Evolutionary conservation across 2,797 vertebrate species (phyloP), one percentile per base, ranked within the genome.

Genomic region (Sebastiscus tertius): DNA sequence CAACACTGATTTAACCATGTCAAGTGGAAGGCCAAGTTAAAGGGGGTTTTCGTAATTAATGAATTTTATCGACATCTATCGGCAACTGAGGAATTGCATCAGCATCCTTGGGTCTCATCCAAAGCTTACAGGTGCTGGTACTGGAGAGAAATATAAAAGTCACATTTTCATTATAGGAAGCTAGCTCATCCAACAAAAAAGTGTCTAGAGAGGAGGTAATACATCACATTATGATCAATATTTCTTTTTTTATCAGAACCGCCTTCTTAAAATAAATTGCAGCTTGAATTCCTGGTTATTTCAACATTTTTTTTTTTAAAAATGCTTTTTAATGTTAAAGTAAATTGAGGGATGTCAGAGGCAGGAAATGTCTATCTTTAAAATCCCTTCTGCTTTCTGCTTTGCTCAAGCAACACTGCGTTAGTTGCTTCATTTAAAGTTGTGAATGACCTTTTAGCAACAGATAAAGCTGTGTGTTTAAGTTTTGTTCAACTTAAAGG

Each of bases 1-100:
- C 24, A 9, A 66, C 33, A 49, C 71, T 66, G 59, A 86, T 88
- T 89, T 62, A 80, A 75, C 74, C 46, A 77, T 77, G 84, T 89
- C 84, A 88, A 91, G 64, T 80, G 67, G 72, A 92, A 82, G 58
- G 78, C 71, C 66, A 71, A 82, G 77, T 82, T 83, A 81, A 88
- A 87, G 79, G 52, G 61, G 77, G 82, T 78, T 89, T 87, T 81
- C 81, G 84, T 87, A 82, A 90, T 92, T 88, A 75, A 89, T 89
- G 71, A 88, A 71, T 88, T 79, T 72, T 87, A 89, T 91, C 65
- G 71, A 92, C 72, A 52, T 86, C 67, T 82, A 71, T 82, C 12
- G 36, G 74, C 81, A 77, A 71, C 75, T 31, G 12, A 81, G 77
- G 79, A 73, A 84, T 87, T 87, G 63, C 81, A 78, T 84, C 78